phyloP scores from a whole-genome alignment of 2,113 vertebrate species.

The Phainopepla nitens region DNA sequence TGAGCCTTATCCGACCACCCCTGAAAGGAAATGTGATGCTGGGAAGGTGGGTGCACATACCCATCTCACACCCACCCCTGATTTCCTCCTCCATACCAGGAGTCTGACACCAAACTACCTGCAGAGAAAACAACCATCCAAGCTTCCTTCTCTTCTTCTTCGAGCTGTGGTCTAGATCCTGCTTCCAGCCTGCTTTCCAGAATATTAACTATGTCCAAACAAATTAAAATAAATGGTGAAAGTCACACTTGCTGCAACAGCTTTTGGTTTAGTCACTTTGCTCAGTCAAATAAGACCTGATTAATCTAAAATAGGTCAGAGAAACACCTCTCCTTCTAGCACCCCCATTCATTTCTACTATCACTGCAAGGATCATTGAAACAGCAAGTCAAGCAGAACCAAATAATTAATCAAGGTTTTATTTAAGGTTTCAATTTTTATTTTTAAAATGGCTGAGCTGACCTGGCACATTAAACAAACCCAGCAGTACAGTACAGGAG shows the following conservation, averaged over 20 bases:
- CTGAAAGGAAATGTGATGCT: neutral
- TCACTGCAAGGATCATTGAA: neutral
- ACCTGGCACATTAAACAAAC: neutral
- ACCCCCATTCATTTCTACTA: neutral
- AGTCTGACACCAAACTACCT: neutral
- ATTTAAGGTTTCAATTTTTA: neutral
- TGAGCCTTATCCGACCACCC: neutral
- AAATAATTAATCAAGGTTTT: neutral
- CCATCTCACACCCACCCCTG: neutral
- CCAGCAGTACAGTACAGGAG: neutral
- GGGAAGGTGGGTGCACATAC: neutral
- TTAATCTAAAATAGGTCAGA: neutral
- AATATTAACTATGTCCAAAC: neutral
- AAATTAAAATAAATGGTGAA: neutral
- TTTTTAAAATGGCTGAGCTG: neutral
- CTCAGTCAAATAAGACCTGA: neutral
- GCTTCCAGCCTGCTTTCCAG: neutral
- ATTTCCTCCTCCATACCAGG: rapidly evolving
- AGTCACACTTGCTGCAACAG: neutral
- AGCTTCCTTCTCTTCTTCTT: neutral
- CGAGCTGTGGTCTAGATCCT: neutral
- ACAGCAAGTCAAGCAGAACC: neutral
- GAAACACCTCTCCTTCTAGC: neutral
- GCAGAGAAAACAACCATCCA: neutral
- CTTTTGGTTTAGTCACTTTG: neutral